phyloP scores from a whole-genome alignment of 2,113 vertebrate genomes.

The Pelusios castaneus region DNA sequence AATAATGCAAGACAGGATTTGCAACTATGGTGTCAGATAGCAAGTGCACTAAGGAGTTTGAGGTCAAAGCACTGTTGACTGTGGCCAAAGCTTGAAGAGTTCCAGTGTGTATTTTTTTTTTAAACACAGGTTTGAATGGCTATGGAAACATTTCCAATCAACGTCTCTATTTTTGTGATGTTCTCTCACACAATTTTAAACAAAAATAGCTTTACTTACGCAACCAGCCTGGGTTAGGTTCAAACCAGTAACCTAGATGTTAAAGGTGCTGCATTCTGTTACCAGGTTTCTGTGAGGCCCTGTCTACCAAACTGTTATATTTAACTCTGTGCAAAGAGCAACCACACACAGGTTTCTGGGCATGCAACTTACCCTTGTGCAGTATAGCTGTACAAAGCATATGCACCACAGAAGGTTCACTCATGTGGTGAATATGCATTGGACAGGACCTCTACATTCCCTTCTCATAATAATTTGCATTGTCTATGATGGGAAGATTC shows the following conservation, averaged over 20 bases:
- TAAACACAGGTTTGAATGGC: neutral
- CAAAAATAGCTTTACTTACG: slow-evolving; percentile 37
- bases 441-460: neutral
- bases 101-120: neutral
- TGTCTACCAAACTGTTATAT: neutral
- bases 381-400: neutral
- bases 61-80: slow-evolving; percentile 45
- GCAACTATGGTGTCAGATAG: slow-evolving; percentile 20
- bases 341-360: neutral
- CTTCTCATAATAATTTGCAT: neutral
- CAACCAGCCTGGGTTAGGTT: slow-evolving; percentile 27
- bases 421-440: no score
- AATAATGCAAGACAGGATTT: slow-evolving; percentile 23
- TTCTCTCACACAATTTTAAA: slow-evolving; percentile 50
- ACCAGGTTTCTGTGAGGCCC: rapidly evolving
- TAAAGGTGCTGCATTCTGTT: neutral
- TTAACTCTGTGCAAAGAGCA: neutral
- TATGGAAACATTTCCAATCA: slow-evolving; percentile 34
- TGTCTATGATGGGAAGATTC: slow-evolving; percentile 25
- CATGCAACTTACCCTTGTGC: neutral
- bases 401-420: neutral
- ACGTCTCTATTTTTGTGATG: slow-evolving; percentile 45
- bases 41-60: slow-evolving; percentile 17
- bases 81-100: neutral
- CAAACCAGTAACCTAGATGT: slow-evolving; percentile 21